phyloP scores from a whole-genome alignment of 2,113 vertebrate species.

The Callaeas wilsoni region DNA sequence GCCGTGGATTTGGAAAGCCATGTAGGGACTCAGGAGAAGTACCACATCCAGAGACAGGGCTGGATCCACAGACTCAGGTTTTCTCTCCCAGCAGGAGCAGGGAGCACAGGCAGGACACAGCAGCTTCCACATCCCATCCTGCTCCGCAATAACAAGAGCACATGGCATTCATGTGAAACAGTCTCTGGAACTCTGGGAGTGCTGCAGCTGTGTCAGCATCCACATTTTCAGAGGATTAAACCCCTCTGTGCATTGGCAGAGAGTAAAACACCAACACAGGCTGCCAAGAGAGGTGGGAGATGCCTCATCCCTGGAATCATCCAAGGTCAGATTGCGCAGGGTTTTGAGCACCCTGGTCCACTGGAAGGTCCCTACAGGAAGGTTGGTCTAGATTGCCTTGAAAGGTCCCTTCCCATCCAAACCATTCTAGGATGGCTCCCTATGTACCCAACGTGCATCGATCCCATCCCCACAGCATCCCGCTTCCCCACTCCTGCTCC shows the following conservation, averaged over 20 bases:
- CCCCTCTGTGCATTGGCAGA: fast-evolving
- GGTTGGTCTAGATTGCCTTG: no score
- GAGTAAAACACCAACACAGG: not conserved
- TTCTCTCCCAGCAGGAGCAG: not conserved
- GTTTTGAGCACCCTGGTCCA: not conserved
- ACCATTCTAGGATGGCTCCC: not conserved
- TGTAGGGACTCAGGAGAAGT: not conserved
- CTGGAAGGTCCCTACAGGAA: not conserved
- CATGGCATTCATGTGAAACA: not conserved
- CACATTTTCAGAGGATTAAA: not conserved
- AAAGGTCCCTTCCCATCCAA: not conserved
- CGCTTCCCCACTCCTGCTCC: not conserved
- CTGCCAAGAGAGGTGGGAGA: not conserved
- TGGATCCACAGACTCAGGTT: not conserved
- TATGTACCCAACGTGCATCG: fast-evolving
- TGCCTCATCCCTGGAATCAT: not conserved
- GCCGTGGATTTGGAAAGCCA: fast-evolving
- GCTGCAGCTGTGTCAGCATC: not conserved
- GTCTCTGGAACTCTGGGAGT: not conserved
- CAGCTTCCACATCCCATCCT: not conserved
- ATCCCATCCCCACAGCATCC: fast-evolving
- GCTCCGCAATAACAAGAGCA: fast-evolving
- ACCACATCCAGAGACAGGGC: not conserved
- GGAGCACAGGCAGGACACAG: not conserved
- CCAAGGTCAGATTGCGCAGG: not conserved